Percentiles rank a stretch among this genome's conserved stretches.
Evolutionary conservation across 2,797 vertebrate species (phyloP).

Genomic region (Streptopelia turtur): DNA sequence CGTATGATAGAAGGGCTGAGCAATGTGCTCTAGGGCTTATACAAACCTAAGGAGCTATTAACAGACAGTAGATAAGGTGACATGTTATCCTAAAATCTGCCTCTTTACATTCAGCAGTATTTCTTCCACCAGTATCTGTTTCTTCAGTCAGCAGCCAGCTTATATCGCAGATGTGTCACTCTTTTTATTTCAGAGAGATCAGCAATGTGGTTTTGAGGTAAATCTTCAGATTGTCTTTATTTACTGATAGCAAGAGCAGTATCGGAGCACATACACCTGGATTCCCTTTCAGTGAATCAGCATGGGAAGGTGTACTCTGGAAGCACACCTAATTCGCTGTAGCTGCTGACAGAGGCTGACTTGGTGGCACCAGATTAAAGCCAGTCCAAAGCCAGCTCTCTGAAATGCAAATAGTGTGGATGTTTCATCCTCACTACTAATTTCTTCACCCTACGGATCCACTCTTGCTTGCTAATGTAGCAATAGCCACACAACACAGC

Average conservation of each 20-base stretch:
- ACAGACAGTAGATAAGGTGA: not conserved
- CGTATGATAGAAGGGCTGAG: not conserved
- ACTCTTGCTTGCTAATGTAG: not conserved
- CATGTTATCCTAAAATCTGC: not conserved
- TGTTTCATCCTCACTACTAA: not conserved
- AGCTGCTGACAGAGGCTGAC: not conserved
- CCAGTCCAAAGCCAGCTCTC: not conserved
- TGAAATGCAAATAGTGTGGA: constrained; percentile 24
- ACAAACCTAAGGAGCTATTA: not conserved
- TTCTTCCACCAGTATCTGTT: not conserved
- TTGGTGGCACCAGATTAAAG: not conserved
- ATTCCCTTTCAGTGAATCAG: not conserved
- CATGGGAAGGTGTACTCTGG: not conserved
- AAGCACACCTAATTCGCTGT: not conserved
- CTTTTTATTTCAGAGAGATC: not conserved
- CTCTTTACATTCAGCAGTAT: not conserved
- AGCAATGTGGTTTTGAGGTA: constrained; percentile 17
- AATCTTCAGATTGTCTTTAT: not conserved
- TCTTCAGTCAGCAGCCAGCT: not conserved
- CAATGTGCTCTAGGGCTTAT: not conserved
- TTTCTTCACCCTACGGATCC: not conserved
- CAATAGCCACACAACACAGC: not conserved
- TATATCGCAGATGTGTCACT: not conserved
- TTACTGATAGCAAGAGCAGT: not conserved
- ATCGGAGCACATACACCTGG: not conserved